phyloP scores from a whole-genome alignment of 2,113 vertebrate genomes.

The Synodontis membranacea region DNA sequence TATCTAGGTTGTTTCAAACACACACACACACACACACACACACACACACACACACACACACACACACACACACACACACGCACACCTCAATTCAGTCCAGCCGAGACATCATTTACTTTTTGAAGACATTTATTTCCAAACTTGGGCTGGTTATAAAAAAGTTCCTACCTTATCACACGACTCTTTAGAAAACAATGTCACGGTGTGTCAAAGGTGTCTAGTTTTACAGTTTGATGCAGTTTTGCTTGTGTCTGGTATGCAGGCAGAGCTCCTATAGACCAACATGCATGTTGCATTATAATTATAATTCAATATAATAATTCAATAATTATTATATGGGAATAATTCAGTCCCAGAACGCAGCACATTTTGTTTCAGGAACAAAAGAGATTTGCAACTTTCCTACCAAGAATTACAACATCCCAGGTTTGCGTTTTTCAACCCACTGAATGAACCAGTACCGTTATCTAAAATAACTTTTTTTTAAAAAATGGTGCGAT shows the following conservation, averaged over 20 bases:
- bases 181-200: neutral
- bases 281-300: neutral
- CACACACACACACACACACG: neutral
- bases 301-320: too few species aligned
- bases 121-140: conserved; percentile 22
- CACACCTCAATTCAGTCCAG: neutral
- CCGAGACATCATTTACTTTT: neutral
- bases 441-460: neutral
- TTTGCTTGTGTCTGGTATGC: neutral
- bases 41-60: neutral
- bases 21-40: too few species aligned
- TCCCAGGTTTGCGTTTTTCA: neutral
- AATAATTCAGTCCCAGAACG: neutral
- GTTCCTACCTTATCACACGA: neutral
- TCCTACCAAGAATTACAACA: neutral
- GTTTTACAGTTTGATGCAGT: neutral
- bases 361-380: neutral
- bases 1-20: neutral
- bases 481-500: neutral
- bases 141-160: neutral
- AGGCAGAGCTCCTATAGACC: neutral
- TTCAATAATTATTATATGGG: too few species aligned
- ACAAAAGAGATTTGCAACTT: neutral
- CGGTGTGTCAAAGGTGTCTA: too few species aligned
- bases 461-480: neutral